phyloP scores from a whole-genome alignment of 2,797 vertebrate species.

The Sorex maritimensis region DNA sequence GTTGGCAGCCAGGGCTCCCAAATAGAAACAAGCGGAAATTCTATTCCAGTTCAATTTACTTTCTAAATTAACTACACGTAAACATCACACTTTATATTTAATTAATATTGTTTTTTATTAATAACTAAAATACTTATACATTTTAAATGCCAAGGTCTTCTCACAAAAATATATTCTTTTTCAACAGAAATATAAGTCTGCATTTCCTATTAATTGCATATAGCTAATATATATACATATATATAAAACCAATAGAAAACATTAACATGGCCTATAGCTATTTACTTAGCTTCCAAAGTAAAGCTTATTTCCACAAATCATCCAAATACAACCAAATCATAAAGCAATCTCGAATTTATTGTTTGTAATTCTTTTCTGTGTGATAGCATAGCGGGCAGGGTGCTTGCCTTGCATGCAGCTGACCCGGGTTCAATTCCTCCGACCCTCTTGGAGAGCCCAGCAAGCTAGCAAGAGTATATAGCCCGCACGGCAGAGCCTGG shows the following conservation, averaged over 20 bases:
- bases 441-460: no score
- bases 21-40: not conserved
- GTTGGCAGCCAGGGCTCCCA: no score
- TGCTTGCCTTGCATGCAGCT: no score
- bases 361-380: constrained; percentile 25
- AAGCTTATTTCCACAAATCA: not conserved
- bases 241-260: not conserved
- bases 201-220: not conserved
- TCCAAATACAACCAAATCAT: constrained; percentile 12
- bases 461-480: no score
- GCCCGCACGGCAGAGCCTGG: no score
- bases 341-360: constrained; percentile 57
- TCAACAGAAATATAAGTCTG: constrained; percentile 37
- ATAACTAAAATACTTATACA: not conserved
- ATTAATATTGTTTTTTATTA: constrained; percentile 46
- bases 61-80: constrained; percentile 42
- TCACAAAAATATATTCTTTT: constrained; percentile 7
- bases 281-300: not conserved
- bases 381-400: not conserved
- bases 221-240: not conserved
- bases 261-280: not conserved
- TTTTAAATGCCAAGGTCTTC: constrained; percentile 49
- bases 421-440: no score
- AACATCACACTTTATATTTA: not conserved
- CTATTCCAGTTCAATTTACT: constrained; percentile 37